Conservation (phyloP, 2,113 vertebrate genomes). For the Brachirus orientalis region DNA sequence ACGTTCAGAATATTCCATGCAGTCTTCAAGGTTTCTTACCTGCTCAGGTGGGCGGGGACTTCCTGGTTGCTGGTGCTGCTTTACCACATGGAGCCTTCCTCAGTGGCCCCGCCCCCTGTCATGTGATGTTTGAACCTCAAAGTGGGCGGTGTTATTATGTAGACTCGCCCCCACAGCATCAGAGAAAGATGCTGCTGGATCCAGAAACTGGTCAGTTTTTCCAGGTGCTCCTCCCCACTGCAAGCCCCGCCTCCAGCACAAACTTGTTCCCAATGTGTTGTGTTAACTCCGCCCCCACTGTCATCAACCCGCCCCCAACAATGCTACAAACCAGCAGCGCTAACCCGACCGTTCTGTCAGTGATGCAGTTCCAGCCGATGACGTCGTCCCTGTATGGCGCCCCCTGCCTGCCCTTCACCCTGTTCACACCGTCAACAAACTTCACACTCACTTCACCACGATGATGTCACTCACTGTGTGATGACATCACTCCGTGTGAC, state of each 20-base stretch:
- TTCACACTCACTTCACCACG: conserved; percentile 12
- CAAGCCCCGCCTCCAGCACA: conserved; percentile 47
- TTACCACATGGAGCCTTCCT: conserved; percentile 3
- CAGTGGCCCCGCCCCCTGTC: conserved; percentile 39
- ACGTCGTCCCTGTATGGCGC: conserved; percentile 43
- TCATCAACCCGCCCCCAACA: conserved; percentile 25
- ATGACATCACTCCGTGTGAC: too few relatives aligned
- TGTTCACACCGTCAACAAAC: conserved; percentile 44
- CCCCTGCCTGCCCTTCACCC: conserved; percentile 35
- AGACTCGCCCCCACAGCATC: conserved; percentile 78
- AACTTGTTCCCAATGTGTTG: conserved; percentile 66
- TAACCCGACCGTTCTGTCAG: conserved; percentile 23
- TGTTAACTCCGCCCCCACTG: conserved; percentile 19
- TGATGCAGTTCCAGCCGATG: conserved; percentile 57
- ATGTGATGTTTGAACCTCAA: conserved; percentile 83
- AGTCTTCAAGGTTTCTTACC: conserved; percentile 36
- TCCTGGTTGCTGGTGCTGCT: neutral
- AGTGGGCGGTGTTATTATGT: conserved; percentile 85
- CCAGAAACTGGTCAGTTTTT: conserved; percentile 90
- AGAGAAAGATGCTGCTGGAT: conserved; percentile 87
- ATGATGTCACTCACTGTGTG: conserved; percentile 5
- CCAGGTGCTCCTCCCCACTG: conserved; percentile 84
- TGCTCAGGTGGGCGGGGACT: conserved; percentile 25
- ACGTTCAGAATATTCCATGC: neutral
- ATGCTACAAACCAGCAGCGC: neutral